Conservation (phyloP, 2,797 vertebrate genomes). For the Iguana delicatissima region DNA sequence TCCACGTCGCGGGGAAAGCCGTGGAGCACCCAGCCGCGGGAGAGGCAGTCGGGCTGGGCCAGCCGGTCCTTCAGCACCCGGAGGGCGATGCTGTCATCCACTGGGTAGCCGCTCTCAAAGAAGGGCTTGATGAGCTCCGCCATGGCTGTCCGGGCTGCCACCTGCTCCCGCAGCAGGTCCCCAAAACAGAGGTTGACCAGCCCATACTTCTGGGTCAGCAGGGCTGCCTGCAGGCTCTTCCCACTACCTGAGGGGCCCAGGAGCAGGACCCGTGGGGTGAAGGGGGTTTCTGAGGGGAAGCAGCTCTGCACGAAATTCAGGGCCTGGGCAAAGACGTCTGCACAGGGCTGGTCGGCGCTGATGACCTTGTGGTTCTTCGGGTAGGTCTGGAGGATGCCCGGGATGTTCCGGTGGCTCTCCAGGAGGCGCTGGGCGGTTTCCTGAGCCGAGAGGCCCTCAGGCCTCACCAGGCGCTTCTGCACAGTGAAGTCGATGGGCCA, state of each 20-base stretch:
- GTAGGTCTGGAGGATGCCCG: constrained; percentile 79
- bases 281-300: constrained; percentile 76
- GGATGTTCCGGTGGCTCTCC: constrained; percentile 76
- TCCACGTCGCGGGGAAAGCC: constrained; percentile 83
- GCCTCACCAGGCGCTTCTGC: constrained; percentile 76
- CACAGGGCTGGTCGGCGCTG: constrained; percentile 83
- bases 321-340: constrained; percentile 79
- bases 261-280: constrained; percentile 86
- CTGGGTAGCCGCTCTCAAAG: constrained; percentile 77
- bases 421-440: constrained; percentile 72
- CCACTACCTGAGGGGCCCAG: constrained; percentile 85
- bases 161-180: constrained; percentile 81
- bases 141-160: constrained; percentile 71
- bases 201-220: constrained; percentile 85
- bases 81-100: constrained; percentile 81
- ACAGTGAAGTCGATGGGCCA: constrained; percentile 75
- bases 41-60: constrained; percentile 78
- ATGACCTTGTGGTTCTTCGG: constrained; percentile 77
- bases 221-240: constrained; percentile 85
- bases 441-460: constrained; percentile 57
- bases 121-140: constrained; percentile 79
- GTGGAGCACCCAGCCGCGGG: constrained; percentile 87
- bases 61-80: constrained; percentile 81
- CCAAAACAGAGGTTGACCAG: constrained; percentile 84
- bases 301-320: constrained; percentile 79